Conservation (phyloP, 2,113 vertebrate species). For the Macrotus californicus region DNA sequence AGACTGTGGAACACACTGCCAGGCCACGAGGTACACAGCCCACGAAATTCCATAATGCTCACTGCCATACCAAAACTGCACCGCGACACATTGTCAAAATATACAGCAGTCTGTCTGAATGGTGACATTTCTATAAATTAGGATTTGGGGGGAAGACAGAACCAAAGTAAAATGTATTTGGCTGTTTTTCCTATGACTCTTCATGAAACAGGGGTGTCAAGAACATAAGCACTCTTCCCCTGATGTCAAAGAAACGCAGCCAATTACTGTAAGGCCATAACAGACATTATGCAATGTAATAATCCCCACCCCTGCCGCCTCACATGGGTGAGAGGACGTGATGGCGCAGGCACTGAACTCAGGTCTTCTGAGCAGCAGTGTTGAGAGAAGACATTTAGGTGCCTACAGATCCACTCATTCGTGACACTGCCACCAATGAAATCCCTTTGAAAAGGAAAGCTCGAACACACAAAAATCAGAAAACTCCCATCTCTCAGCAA, state of each 20-base stretch:
- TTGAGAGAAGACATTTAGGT: neutral
- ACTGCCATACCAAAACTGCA: neutral
- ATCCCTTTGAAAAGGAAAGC: neutral
- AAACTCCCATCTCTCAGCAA: neutral
- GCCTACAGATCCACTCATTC: neutral
- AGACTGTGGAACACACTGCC: neutral
- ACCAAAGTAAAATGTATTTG: conserved; percentile 22
- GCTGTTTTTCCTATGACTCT: neutral
- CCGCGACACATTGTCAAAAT: neutral
- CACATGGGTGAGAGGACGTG: neutral
- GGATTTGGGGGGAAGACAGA: neutral
- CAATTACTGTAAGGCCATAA: neutral
- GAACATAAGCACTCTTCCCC: neutral
- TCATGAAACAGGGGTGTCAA: neutral
- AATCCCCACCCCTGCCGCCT: neutral
- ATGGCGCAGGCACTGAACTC: neutral
- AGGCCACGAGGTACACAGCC: neutral
- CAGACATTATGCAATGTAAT: neutral
- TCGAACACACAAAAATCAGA: neutral
- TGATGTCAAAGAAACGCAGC: conserved; percentile 28
- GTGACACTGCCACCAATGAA: neutral
- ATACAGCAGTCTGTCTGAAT: neutral
- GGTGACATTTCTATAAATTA: conserved; percentile 13
- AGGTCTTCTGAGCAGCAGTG: neutral
- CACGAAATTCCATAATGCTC: neutral